Percentiles rank a stretch among this genome's conserved stretches.
Evolutionary conservation across 2,797 vertebrate genomes (phyloP).

Genomic region (Periparus ater): DNA sequence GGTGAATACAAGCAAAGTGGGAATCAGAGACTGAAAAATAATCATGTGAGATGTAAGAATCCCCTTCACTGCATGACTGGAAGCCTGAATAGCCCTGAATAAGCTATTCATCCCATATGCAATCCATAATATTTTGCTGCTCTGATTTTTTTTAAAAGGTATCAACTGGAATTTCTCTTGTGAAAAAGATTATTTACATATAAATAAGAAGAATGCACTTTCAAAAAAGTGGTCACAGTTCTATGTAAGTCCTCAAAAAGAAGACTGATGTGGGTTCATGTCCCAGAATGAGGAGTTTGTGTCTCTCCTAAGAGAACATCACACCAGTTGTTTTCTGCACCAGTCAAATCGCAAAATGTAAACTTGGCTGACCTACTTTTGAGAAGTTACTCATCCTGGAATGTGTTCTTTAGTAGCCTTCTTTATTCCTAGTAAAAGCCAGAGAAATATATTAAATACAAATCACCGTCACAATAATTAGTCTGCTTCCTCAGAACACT

Average conservation of each 20-base stretch:
- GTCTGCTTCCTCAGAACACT: not conserved
- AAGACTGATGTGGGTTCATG: not conserved
- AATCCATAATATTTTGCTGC: not conserved
- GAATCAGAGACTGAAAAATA: not conserved
- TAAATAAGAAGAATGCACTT: not conserved
- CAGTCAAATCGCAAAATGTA: not conserved
- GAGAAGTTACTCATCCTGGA: slow-evolving; percentile 28
- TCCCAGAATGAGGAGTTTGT: not conserved
- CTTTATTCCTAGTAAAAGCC: not conserved
- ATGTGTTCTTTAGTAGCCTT: not conserved
- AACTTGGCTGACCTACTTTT: slow-evolving; percentile 57
- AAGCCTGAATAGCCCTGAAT: not conserved
- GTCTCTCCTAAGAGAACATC: not conserved
- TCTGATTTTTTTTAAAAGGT: not conserved
- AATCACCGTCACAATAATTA: not conserved
- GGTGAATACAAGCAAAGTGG: not conserved
- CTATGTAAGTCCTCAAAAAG: not conserved
- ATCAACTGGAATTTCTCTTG: not conserved
- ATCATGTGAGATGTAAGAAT: not conserved
- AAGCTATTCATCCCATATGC: not conserved
- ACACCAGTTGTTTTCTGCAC: not conserved
- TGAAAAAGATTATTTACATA: not conserved
- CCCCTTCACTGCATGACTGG: not conserved
- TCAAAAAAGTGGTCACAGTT: not conserved
- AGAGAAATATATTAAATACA: not conserved